A percentile compares a stretch with the other conserved stretches of the same genome.
Evolutionary conservation across 2,113 vertebrate genomes (phyloP).

Genomic region (Pardalotus punctatus): DNA sequence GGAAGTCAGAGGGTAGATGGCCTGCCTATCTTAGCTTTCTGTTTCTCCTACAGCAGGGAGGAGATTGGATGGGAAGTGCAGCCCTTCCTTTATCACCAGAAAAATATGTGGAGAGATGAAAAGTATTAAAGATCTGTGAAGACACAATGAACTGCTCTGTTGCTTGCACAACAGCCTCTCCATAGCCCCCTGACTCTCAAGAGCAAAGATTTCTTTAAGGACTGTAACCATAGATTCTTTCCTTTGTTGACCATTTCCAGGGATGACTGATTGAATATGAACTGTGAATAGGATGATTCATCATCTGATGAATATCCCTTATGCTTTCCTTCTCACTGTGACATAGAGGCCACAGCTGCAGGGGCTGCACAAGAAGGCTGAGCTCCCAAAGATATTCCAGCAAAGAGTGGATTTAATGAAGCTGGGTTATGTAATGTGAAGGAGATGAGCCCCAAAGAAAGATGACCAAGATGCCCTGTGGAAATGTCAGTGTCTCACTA

Average conservation of each 20-base stretch:
- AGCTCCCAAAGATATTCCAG: not conserved
- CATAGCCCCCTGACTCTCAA: not conserved
- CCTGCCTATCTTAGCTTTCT: not conserved
- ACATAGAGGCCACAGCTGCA: constrained; percentile 31
- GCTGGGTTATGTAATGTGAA: not conserved
- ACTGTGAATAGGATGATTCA: constrained; percentile 50
- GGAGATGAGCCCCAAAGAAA: not conserved
- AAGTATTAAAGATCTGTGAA: not conserved
- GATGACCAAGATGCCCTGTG: not conserved
- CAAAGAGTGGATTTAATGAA: not conserved
- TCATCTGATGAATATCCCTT: constrained; percentile 23
- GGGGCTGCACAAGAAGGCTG: not conserved
- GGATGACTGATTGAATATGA: constrained; percentile 2
- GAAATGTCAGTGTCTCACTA: not conserved
- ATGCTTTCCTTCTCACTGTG: not conserved
- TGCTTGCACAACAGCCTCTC: not conserved
- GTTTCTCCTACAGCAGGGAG: not conserved
- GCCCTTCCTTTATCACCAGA: not conserved
- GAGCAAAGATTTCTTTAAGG: constrained; percentile 11
- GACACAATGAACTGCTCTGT: constrained; percentile 18
- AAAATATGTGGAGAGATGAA: constrained; percentile 34
- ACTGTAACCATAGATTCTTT: not conserved
- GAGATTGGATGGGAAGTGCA: not conserved
- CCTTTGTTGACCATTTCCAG: constrained; percentile 25
- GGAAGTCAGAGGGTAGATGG: not conserved